Base-by-base conservation (phyloP, 2,797 vertebrate species). In the Hippoglossus hippoglossus region DNA sequence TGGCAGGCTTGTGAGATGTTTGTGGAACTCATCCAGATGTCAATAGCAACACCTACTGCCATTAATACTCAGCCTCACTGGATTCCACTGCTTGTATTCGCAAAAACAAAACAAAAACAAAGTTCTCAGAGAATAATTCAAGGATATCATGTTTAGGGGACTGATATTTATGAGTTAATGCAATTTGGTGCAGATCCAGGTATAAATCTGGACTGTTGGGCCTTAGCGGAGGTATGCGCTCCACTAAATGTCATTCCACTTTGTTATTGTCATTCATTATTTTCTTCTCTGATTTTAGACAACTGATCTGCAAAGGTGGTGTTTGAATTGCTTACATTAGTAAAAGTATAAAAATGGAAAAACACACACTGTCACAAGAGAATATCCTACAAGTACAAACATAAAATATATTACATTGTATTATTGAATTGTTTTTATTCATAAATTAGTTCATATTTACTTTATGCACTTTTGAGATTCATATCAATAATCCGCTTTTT, bases 1-100 rank as follows among this genome's bases (percentile, higher is more conserved):
- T 82, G 77, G 87, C 82, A 75, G 72, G 76, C 69, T 65, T 72
- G 49, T 56, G 56, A 67, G 53, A 84, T 74, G 73, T 88, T 80
- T 83, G 64, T 86, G 82, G 81, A 91, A 84, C 77, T 82, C 83
- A 87, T 89, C 88, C 82, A 90, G 76, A 73, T 87, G 86, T 82
- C 91, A 88, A 78, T 75, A 85, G 60, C 67, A 84, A 55, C 68
- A 69, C 59, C 49, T 25, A 54, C 58, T 55, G 50, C 58, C 65
- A 79, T 90, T 73, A 86, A 84, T 87, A 83, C 49, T 74, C 47
- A 73, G 66, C 58, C 18, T 21, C 31, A 8, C 21, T 19, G 11
- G 11, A 39, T 26, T 36, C 34, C 13, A 26, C 36, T 6, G 41
- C 10, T 56, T 18, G 24, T 74, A 55, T 71, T 63, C 16, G 56